phyloP scores from a whole-genome alignment of 2,797 vertebrate genomes.

The Muscicapa comitata region DNA sequence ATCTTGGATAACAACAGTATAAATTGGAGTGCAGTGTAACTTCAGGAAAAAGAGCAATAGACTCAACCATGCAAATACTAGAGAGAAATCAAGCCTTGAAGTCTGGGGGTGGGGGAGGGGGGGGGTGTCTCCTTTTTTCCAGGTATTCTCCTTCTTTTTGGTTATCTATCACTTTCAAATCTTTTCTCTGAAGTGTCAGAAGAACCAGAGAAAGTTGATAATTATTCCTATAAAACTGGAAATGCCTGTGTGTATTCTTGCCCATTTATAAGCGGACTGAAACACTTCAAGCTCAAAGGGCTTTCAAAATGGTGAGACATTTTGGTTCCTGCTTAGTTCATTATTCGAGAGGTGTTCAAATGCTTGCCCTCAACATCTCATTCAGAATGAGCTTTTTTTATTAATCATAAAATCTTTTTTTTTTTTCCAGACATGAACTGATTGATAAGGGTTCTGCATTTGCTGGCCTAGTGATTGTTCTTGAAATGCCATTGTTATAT shows the following conservation, averaged over 20 bases:
- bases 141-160: background rate
- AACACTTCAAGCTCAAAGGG: background rate
- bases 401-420: background rate
- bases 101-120: background rate
- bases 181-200: background rate
- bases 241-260: background rate
- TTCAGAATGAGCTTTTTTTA: conserved; percentile 20
- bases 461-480: conserved; percentile 12
- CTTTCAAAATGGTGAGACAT: background rate
- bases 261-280: background rate
- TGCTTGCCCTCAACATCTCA: background rate
- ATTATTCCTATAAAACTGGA: background rate
- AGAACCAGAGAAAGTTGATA: background rate
- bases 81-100: background rate
- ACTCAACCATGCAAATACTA: background rate
- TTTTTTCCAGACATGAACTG: conserved; percentile 36
- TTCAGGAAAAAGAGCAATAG: background rate
- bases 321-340: background rate
- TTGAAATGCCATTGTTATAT: conserved; percentile 53
- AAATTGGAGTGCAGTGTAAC: background rate
- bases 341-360: conserved; percentile 5
- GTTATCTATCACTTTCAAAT: background rate
- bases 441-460: conserved; percentile 52
- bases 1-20: background rate
- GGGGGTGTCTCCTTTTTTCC: background rate